Evolutionary conservation across 1,140 invertebrate genomes (phyloP).

Genomic region (Harlomillsia oculata): DNA sequence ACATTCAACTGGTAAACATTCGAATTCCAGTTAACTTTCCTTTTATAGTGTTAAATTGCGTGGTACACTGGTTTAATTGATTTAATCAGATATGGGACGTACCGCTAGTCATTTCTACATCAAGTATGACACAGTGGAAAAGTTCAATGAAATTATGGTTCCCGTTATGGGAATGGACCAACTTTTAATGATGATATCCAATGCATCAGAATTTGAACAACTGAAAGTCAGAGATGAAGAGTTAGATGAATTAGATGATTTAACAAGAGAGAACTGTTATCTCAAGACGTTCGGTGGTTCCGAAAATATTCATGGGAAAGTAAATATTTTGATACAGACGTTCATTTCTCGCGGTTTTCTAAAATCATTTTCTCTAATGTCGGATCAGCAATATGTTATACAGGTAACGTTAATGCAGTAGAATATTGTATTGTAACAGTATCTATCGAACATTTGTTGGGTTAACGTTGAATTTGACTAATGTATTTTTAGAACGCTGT

Average conservation of each 20-base stretch:
- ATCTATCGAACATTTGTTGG: no score
- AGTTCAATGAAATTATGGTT: slow-evolving; percentile 67
- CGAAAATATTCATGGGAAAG: slow-evolving; percentile 90
- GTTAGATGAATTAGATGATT: slow-evolving; percentile 72
- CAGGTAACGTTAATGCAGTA: slow-evolving; percentile 51
- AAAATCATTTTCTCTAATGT: slow-evolving; percentile 79
- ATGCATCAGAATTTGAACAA: slow-evolving; percentile 89
- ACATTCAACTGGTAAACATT: slow-evolving; percentile 55
- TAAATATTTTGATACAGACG: slow-evolving; percentile 91
- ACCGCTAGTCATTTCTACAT: slow-evolving; percentile 98
- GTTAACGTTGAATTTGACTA: no score
- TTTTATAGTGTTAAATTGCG: slow-evolving; percentile 31
- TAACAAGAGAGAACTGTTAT: slow-evolving; percentile 61
- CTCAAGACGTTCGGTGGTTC: slow-evolving; percentile 64
- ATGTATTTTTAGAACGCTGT: slow-evolving; percentile 65
- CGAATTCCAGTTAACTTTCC: background rate
- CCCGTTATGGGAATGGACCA: slow-evolving; percentile 76
- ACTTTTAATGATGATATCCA: slow-evolving; percentile 78
- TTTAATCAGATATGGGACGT: slow-evolving; percentile 77
- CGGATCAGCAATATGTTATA: slow-evolving; percentile 85
- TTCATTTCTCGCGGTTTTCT: slow-evolving; percentile 70
- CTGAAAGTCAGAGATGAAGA: slow-evolving; percentile 94
- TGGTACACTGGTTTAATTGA: no score
- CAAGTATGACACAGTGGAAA: slow-evolving; percentile 89
- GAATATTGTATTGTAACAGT: slow-evolving; percentile 14